Percentiles rank a stretch among this genome's conserved stretches.
These are phyloP conservation scores for Anthophora plumipes DNA, from an alignment of 2,888 invertebrate genomes.

Conservation along the genomic window DNA sequence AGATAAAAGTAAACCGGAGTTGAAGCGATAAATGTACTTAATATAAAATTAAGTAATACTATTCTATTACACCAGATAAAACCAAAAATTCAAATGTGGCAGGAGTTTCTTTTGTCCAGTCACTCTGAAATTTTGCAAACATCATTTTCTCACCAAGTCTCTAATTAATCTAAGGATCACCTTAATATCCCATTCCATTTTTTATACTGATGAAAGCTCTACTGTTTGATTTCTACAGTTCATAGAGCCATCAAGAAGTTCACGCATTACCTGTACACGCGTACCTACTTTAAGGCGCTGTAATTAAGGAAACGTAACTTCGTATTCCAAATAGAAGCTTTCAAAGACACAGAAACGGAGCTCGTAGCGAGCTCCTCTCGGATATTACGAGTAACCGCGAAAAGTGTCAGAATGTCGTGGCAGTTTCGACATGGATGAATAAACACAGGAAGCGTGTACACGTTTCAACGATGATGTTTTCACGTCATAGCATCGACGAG, in stretches of 20 bases:
- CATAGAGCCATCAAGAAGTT: background rate
- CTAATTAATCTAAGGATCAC: too few relatives aligned
- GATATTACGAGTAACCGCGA: background rate
- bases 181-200: background rate
- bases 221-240: background rate
- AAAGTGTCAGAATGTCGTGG: background rate
- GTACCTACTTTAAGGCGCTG: background rate
- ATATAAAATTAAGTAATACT: too few relatives aligned
- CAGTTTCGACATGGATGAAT: background rate
- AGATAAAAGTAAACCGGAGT: too few relatives aligned
- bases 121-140: too few relatives aligned
- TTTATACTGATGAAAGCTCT: background rate
- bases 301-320: background rate
- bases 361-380: too few relatives aligned
- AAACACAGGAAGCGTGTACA: background rate
- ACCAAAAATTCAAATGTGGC: too few relatives aligned
- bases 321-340: background rate
- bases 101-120: too few relatives aligned
- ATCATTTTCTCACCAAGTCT: too few relatives aligned
- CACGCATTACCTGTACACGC: background rate
- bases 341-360: background rate
- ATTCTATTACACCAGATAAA: too few relatives aligned
- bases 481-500: too few relatives aligned
- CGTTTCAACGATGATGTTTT: background rate
- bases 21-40: too few relatives aligned